Base-by-base conservation (phyloP, 2,888 invertebrate species). In the Boloria selene region DNA sequence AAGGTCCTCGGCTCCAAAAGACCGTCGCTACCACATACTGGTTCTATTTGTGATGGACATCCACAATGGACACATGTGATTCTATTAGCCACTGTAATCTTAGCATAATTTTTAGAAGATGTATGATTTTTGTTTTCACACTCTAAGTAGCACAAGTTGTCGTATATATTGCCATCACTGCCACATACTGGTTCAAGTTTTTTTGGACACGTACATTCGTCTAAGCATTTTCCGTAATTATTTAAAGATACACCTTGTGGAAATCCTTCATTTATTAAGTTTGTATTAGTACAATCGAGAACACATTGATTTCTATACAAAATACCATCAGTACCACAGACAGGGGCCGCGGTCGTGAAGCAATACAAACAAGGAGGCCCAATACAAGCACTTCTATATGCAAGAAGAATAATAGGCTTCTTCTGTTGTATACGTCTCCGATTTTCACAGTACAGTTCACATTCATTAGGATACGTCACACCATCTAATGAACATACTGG, bases 401-500 rank as follows among this genome's bases (percentile, higher is more conserved):
- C 73, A 6, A 75, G 70, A 22, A 73, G 59, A 6, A 68, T 60
- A n/a, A 75, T 66, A 6, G 71, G 54, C 54, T 68, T 52, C 0
- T 73, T 72, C 0, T 53, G 61, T 13, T 31, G 58, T 14, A 70
- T 68, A n/a, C 70, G 70, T 47, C 68, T 67, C 6, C 61, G 64
- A 16, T 76, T 77, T 13, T 74, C 74, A 44, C 75, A 77, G 2
- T 68, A 70, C 26, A 78, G 44, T 58, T 73, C 72, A 58, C 78
- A 77, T 61, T 74, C 74, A 45, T 75, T 76, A 0, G 72, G 62
- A 22, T 75, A 78, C 2, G 75, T 78, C 3, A 60, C 26, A 1
- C 74, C 74, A n/a, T 82, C 77, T 3, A 77, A 70, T 3, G 82
- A 80, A 52, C 84, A 85, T 0, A 84, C 80, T 0, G 77, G 77